Evolutionary conservation across 2,113 vertebrate species (phyloP).

Genomic region (Pelusios castaneus): DNA sequence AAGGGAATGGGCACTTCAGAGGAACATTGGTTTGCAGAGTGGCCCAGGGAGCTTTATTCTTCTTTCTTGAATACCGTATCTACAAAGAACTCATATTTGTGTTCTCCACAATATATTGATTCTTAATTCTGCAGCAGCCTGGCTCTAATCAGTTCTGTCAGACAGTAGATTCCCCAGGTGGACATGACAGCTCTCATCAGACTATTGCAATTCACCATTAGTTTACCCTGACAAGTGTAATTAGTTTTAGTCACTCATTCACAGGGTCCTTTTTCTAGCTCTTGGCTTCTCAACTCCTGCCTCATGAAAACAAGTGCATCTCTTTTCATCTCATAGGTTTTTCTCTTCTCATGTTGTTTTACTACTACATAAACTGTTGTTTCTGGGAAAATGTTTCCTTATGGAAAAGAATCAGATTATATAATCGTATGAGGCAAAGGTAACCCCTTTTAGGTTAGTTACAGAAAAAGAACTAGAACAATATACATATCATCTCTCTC

Average conservation of each 20-base stretch:
- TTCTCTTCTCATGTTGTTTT: not conserved
- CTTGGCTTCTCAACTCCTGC: not conserved
- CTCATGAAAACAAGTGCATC: not conserved
- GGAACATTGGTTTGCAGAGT: not conserved
- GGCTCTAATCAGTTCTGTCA: not conserved
- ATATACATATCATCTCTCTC: not conserved
- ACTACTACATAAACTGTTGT: not conserved
- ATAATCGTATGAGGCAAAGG: not conserved
- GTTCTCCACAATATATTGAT: not conserved
- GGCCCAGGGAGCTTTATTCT: not conserved
- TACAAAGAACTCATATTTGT: not conserved
- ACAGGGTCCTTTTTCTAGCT: not conserved
- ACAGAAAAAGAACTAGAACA: not conserved
- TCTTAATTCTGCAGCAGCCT: not conserved
- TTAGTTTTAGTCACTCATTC: not conserved
- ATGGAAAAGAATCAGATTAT: not conserved
- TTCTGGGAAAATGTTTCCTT: not conserved
- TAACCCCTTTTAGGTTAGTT: not conserved
- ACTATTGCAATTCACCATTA: not conserved
- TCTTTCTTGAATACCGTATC: not conserved
- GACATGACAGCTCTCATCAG: not conserved
- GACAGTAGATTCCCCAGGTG: accelerated
- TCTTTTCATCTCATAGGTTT: accelerated
- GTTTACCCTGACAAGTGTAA: not conserved
- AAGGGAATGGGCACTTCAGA: not conserved